Evolutionary conservation across 2,797 vertebrate genomes (phyloP).

Genomic region (Muscicapa comitata): DNA sequence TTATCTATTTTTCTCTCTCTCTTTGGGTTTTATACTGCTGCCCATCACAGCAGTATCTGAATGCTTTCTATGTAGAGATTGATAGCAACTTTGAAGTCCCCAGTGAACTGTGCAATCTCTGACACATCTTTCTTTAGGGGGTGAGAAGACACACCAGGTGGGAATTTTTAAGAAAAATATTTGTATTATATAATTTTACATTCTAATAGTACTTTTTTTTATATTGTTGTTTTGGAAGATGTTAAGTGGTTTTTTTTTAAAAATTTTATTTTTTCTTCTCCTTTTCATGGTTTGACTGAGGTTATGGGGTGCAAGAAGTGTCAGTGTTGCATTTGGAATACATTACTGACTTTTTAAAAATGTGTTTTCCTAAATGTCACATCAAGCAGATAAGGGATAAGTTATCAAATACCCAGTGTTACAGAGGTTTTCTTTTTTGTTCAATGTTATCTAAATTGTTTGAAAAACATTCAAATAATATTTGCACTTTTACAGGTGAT

Average conservation of each 20-base stretch:
- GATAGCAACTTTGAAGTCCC: constrained; percentile 20
- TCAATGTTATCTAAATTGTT: background rate
- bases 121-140: background rate
- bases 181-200: background rate
- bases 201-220: background rate
- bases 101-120: background rate
- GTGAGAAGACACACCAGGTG: background rate
- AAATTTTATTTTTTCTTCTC: background rate
- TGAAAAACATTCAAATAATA: background rate
- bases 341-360: background rate
- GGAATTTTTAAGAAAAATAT: background rate
- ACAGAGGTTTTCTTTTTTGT: background rate
- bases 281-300: background rate
- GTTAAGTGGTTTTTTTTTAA: background rate
- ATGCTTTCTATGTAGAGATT: background rate
- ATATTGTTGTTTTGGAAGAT: background rate
- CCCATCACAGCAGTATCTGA: background rate
- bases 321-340: background rate
- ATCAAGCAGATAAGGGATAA: background rate
- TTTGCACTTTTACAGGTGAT: background rate
- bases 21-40: constrained; percentile 27
- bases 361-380: background rate
- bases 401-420: background rate
- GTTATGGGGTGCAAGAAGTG: background rate
- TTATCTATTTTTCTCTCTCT: constrained; percentile 37